phyloP scores from a whole-genome alignment of 2,888 invertebrate species.

The Parnassius glacialis region DNA sequence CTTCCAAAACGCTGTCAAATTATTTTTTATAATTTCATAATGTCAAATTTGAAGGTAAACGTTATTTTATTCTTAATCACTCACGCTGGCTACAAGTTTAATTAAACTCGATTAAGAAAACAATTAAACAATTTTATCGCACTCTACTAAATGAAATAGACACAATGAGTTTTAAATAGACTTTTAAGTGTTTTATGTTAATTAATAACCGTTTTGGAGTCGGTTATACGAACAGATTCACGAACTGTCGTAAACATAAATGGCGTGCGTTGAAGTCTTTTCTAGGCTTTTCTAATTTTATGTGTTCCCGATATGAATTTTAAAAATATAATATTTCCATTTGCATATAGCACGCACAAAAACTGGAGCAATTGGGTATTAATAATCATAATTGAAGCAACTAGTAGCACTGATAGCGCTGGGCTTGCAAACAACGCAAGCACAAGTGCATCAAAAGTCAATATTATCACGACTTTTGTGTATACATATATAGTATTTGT shows the following conservation, averaged over 20 bases:
- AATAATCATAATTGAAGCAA: constrained; percentile 6
- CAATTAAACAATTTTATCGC: constrained; percentile 20
- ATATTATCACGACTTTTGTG: constrained; percentile 17
- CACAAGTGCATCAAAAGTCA: constrained; percentile 20
- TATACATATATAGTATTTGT: constrained; percentile 13
- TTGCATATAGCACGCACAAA: neutral
- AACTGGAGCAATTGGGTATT: constrained; percentile 11
- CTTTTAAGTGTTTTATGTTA: constrained; percentile 20
- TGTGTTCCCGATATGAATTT: neutral
- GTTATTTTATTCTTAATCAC: constrained; percentile 18
- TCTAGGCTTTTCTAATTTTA: constrained; percentile 37
- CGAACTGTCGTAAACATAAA: neutral
- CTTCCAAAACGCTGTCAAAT: neutral
- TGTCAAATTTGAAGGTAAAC: constrained; percentile 23
- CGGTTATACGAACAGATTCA: constrained; percentile 1
- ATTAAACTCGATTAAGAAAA: constrained; percentile 24
- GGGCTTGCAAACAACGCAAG: constrained; percentile 13
- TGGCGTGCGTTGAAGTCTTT: constrained; percentile 73
- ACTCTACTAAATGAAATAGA: constrained; percentile 16
- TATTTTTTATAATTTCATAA: neutral
- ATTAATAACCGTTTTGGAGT: constrained; percentile 25
- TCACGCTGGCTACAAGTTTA: constrained; percentile 13
- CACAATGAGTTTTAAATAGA: constrained; percentile 18
- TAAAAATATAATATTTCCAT: neutral
- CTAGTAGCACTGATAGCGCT: constrained; percentile 11